Evolutionary conservation across 1,140 invertebrate species (phyloP).

Genomic region (Microvelia longipes): DNA sequence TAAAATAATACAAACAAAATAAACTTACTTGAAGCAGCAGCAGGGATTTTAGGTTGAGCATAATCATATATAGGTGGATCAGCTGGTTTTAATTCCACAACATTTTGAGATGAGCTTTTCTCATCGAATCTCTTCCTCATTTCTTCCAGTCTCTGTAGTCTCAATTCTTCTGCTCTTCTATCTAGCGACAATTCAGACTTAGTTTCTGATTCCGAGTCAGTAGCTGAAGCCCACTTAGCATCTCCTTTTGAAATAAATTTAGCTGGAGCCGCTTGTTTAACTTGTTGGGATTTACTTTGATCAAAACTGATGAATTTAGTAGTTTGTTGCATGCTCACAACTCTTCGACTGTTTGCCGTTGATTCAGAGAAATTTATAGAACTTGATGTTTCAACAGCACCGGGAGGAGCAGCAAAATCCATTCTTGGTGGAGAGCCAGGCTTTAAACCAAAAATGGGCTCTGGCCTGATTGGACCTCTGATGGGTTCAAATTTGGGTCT

Average conservation of each 20-base stretch:
- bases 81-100: slow-evolving; percentile 35
- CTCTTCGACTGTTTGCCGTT: slow-evolving; percentile 42
- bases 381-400: slow-evolving; percentile 45
- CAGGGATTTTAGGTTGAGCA: slow-evolving; percentile 31
- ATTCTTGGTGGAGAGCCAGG: slow-evolving; percentile 42
- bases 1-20: too few relatives aligned
- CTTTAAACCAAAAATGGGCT: slow-evolving; percentile 32
- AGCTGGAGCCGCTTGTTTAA: slow-evolving; percentile 20
- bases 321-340: slow-evolving; percentile 50
- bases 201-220: slow-evolving; percentile 32
- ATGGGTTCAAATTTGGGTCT: slow-evolving; percentile 41
- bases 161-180: slow-evolving; percentile 27
- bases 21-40: slow-evolving; percentile 24
- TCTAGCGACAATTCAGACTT: slow-evolving; percentile 23
- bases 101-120: slow-evolving; percentile 19
- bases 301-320: slow-evolving; percentile 42
- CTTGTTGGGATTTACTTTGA: slow-evolving; percentile 22
- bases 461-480: slow-evolving; percentile 30
- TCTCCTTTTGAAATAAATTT: slow-evolving; percentile 31
- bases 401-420: slow-evolving; percentile 36
- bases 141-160: slow-evolving; percentile 26
- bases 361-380: slow-evolving; percentile 50
- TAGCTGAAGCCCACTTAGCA: slow-evolving; percentile 43
- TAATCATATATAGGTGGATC: slow-evolving; percentile 44
- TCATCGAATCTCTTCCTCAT: slow-evolving; percentile 30